Evolutionary conservation across 2,888 invertebrate genomes (phyloP).

Genomic region (Thera obeliscata): DNA sequence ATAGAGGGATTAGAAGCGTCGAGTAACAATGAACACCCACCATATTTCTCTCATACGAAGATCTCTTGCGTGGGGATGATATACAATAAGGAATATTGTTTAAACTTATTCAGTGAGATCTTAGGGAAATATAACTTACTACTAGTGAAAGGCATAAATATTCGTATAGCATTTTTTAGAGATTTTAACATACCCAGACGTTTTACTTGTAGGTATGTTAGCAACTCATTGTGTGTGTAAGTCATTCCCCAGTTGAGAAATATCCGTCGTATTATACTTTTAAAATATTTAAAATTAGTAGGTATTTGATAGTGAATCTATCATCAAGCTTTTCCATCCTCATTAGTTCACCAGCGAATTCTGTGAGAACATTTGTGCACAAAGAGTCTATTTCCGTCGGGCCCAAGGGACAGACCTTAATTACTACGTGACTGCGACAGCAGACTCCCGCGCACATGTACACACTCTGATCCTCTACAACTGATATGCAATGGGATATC

Average conservation of each 20-base stretch:
- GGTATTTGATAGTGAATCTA: neutral
- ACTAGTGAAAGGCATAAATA: neutral
- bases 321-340: slow-evolving; percentile 19
- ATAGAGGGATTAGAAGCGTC: no score
- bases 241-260: neutral
- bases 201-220: neutral
- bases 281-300: neutral
- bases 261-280: neutral
- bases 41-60: no score
- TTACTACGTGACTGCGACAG: slow-evolving; percentile 54
- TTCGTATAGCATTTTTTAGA: neutral
- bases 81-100: no score
- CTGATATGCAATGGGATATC: slow-evolving; percentile 5
- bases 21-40: no score
- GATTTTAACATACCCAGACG: neutral
- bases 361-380: slow-evolving; percentile 40
- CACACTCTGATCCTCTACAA: slow-evolving; percentile 9
- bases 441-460: slow-evolving; percentile 57
- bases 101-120: neutral
- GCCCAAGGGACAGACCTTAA: slow-evolving; percentile 63
- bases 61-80: no score
- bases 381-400: slow-evolving; percentile 60
- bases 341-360: slow-evolving; percentile 28
- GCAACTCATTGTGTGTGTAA: neutral
- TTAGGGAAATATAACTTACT: neutral